These are phyloP conservation scores for Muscidifurax raptorellus DNA, from an alignment of 1,140 invertebrate species.

Conservation along the genomic window DNA sequence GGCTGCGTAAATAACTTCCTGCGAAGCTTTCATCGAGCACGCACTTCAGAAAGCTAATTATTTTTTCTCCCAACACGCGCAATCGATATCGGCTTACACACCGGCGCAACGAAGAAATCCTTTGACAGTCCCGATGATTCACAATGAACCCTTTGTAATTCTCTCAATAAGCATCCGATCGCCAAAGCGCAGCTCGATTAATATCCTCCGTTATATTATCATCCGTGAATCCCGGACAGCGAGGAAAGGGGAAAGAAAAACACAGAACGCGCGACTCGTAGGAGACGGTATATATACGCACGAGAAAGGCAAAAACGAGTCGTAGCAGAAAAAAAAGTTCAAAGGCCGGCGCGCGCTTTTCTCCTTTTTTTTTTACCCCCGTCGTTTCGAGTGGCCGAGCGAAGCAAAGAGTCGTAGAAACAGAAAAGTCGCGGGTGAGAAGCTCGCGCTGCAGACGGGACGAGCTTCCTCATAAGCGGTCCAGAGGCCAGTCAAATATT, in stretches of 20 bases:
- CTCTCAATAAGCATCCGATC: neutral
- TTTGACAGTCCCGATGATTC: neutral
- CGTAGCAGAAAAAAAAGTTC: constrained; percentile 13
- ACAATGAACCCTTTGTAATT: neutral
- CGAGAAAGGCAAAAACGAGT: neutral
- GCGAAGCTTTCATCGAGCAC: too few species aligned
- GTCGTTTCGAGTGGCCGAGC: constrained; percentile 56
- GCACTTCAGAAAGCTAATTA: neutral
- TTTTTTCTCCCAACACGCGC: neutral
- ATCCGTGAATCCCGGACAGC: neutral
- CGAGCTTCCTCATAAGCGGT: constrained; percentile 48
- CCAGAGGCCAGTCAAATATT: constrained; percentile 47
- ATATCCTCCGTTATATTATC: too few species aligned
- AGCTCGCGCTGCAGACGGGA: constrained; percentile 23
- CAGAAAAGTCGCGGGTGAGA: constrained; percentile 25
- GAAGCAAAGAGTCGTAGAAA: constrained; percentile 58
- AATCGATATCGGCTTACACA: neutral
- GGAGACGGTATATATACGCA: neutral
- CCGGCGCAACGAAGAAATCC: too few species aligned
- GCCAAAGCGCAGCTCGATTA: neutral
- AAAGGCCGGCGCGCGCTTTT: constrained; percentile 7
- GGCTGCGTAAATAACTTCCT: too few species aligned
- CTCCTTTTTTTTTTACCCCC: constrained; percentile 14
- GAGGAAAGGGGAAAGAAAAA: neutral
- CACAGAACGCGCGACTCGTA: neutral